Evolutionary conservation across 1,140 invertebrate species (phyloP).

Genomic region (Harlomillsia oculata): DNA sequence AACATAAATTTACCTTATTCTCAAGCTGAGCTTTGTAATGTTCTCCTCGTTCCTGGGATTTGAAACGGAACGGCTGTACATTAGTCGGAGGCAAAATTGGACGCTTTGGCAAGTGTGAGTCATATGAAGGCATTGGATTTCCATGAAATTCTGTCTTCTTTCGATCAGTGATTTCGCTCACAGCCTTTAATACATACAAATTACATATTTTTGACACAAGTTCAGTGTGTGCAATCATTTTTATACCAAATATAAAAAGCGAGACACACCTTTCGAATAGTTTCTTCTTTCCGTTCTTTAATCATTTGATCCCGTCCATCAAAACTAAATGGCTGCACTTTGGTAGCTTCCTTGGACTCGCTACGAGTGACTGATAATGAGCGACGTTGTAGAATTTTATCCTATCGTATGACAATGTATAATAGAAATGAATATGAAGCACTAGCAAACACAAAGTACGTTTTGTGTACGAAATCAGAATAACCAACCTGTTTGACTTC

Average conservation of each 20-base stretch:
- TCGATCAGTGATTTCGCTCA: too few species aligned
- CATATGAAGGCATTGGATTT: slow-evolving; percentile 43
- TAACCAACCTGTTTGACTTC: too few species aligned
- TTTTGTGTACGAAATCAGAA: too few species aligned
- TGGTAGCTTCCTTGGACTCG: slow-evolving; percentile 30
- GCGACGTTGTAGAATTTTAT: background rate
- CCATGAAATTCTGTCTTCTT: slow-evolving; percentile 43
- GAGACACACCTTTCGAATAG: too few species aligned
- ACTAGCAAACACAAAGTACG: too few species aligned
- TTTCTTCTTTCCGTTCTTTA: slow-evolving; percentile 45
- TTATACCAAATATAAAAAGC: too few species aligned
- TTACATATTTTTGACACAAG: too few species aligned
- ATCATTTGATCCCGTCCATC: slow-evolving; percentile 44
- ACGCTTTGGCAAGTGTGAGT: slow-evolving; percentile 39
- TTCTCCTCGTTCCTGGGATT: slow-evolving; percentile 40
- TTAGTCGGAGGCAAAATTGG: slow-evolving; percentile 37
- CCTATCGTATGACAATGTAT: too few species aligned
- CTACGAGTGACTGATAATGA: background rate
- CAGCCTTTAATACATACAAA: too few species aligned
- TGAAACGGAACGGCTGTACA: slow-evolving; percentile 41
- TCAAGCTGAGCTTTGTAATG: slow-evolving; percentile 38
- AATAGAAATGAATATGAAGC: too few species aligned
- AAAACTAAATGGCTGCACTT: slow-evolving; percentile 46
- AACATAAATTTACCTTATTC: slow-evolving; percentile 11
- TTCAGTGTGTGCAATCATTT: too few species aligned